phyloP scores from a whole-genome alignment of 92 coral and sea anemone genomes.

The Scolanthus callimorphus region DNA sequence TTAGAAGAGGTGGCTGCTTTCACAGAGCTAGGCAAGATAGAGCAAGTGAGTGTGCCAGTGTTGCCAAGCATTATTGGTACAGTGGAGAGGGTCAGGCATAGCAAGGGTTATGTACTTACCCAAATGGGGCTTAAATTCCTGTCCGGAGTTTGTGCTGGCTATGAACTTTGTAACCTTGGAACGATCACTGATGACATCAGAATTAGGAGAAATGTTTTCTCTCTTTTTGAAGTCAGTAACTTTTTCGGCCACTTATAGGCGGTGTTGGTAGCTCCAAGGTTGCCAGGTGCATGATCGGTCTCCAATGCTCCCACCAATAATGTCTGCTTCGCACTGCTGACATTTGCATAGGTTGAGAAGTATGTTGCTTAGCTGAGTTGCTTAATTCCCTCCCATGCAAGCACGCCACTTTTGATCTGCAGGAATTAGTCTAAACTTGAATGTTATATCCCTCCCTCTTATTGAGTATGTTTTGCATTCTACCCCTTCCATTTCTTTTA shows the following conservation, averaged over 20 bases:
- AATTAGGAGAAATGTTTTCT: too few relatives aligned
- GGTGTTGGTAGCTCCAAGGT: slow-evolving; percentile 7
- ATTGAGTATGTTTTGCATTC: not conserved
- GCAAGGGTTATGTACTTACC: slow-evolving; percentile 33
- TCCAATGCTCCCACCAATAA: slow-evolving; percentile 11
- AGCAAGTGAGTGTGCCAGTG: slow-evolving; percentile 38
- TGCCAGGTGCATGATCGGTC: slow-evolving; percentile 12
- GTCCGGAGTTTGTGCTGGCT: slow-evolving; percentile 27
- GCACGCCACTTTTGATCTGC: slow-evolving; percentile 8
- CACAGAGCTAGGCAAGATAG: slow-evolving; percentile 14
- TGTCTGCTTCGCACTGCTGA: not conserved
- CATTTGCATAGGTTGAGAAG: slow-evolving; percentile 11
- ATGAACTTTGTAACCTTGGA: not conserved
- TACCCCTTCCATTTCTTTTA: not conserved
- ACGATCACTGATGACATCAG: not conserved
- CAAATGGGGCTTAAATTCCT: slow-evolving; percentile 34
- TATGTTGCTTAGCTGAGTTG: not conserved
- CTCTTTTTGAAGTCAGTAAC: not conserved
- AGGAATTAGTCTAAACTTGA: slow-evolving; percentile 3
- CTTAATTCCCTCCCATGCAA: not conserved
- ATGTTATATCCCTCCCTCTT: not conserved
- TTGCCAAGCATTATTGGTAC: slow-evolving; percentile 43
- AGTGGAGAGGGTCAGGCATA: slow-evolving; percentile 36
- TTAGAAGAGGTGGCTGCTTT: slow-evolving; percentile 14
- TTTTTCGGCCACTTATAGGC: not conserved